Percentiles rank a stretch among this genome's conserved stretches.
Evolutionary conservation across 1,140 invertebrate species (phyloP).

Genomic region (Drosophila arawakana): DNA sequence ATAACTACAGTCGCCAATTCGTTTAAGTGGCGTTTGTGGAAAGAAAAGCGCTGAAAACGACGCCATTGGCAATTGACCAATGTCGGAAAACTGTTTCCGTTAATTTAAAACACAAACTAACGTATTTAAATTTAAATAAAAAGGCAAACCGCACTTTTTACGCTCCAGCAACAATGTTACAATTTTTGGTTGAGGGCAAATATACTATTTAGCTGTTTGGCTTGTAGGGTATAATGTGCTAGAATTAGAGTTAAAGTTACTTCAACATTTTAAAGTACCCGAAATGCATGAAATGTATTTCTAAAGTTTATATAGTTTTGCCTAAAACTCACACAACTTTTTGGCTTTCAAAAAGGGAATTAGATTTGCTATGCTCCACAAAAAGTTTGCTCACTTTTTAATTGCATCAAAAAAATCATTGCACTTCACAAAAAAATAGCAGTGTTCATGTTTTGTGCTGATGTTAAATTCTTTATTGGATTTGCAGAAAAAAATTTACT

Average conservation of each 20-base stretch:
- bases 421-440: not conserved
- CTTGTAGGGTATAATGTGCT: not conserved
- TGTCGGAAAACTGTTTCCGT: conserved; percentile 40
- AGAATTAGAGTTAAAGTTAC: no score
- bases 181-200: not conserved
- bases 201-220: not conserved
- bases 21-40: conserved; percentile 16
- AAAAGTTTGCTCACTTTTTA: no score
- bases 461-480: conserved; percentile 29
- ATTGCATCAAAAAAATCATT: conserved; percentile 5
- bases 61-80: conserved; percentile 47
- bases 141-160: conserved; percentile 43
- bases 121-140: conserved; percentile 52
- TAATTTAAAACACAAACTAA: conserved; percentile 66
- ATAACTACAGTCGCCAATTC: conserved; percentile 7
- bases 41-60: conserved; percentile 28
- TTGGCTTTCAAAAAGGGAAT: no score
- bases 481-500: conserved; percentile 21
- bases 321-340: no score
- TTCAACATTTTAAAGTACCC: no score
- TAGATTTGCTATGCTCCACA: no score
- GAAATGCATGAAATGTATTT: no score
- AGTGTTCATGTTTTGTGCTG: conserved; percentile 12
- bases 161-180: conserved; percentile 35
- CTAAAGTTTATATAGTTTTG: no score